A percentile compares a stretch with the other conserved stretches of the same genome.
Conservation (phyloP, 2,113 vertebrate species). For the Ceyx margarethae region DNA sequence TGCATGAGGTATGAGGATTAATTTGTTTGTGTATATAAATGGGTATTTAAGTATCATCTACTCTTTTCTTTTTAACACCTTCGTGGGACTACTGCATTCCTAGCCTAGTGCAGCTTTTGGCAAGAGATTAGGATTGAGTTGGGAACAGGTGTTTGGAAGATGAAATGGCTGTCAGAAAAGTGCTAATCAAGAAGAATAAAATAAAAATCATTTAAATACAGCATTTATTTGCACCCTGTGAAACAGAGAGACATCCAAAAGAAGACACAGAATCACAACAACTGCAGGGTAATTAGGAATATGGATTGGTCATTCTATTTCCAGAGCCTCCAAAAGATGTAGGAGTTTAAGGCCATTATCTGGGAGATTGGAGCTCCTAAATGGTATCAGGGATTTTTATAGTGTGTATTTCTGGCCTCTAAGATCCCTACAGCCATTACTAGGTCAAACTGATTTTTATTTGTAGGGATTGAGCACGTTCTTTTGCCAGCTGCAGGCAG, state of each 20-base stretch:
- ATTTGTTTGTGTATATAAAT: slow-evolving; percentile 59
- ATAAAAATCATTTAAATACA: background rate
- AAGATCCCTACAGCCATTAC: background rate
- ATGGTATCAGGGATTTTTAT: background rate
- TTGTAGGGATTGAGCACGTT: background rate
- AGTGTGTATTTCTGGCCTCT: background rate
- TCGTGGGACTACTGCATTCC: slow-evolving; percentile 17
- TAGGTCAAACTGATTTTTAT: background rate
- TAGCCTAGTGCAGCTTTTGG: slow-evolving; percentile 28
- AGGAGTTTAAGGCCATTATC: background rate
- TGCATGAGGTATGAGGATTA: slow-evolving; percentile 44
- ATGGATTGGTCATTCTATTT: background rate
- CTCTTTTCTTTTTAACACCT: slow-evolving; percentile 58
- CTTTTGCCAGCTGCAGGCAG: background rate
- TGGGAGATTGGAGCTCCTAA: background rate
- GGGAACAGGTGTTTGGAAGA: slow-evolving; percentile 44
- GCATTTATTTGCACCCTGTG: background rate
- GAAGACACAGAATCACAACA: background rate
- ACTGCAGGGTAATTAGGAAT: background rate
- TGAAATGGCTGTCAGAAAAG: slow-evolving; percentile 19
- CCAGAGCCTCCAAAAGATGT: background rate
- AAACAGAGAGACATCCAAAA: background rate
- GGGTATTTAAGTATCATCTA: slow-evolving; percentile 37
- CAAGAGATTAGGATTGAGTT: slow-evolving; percentile 33
- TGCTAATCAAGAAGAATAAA: background rate